Base-by-base conservation (phyloP, 2,797 vertebrate genomes). In the Scleropages formosus region DNA sequence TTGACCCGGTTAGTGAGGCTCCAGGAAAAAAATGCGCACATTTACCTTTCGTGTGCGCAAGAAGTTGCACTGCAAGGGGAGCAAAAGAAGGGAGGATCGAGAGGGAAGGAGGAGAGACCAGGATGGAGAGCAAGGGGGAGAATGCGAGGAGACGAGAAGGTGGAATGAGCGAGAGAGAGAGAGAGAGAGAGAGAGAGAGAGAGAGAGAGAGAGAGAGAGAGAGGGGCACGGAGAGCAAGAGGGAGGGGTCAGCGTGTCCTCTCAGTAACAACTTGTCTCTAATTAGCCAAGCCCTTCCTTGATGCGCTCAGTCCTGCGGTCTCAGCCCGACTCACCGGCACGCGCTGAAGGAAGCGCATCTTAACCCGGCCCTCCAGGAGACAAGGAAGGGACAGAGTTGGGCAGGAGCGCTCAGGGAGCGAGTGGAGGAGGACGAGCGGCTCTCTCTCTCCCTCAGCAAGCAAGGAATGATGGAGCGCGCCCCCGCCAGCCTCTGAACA, bases 281-380 rank as follows among this genome's bases (percentile, higher is more conserved):
- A 92, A 92, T 92, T 92, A 92, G 89, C 91, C 91, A 87, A 85
- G 81, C 81, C 87, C 89, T 79, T 77, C 84, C 83, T 87, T 82
- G 79, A 74, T 85, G 80, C 82, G 83, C 85, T 89, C 91, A 91
- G 82, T 92, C 87, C 83, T 87, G 80, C 80, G 70, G 77, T 77
- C 78, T 84, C 87, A 76, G 61, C 72, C 79, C 65, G 83, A 84
- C 87, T 82, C 77, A 44, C 59, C 77, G 72, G 60, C 78, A 66
- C 73, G 78, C 74, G 56, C 75, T 58, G 76, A 60, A 73, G 74
- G 71, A 77, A 64, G 39, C 59, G 11, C 78, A 62, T 71, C 77
- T 79, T 70, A 44, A 51, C 46, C 15, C 11, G 20, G 74, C 46
- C 18, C 66, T 10, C n/a, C n/a, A n/a, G n/a, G n/a, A n/a, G n/a